phyloP scores from a whole-genome alignment of 2,888 invertebrate genomes.

The Drosophila flavopinicola region DNA sequence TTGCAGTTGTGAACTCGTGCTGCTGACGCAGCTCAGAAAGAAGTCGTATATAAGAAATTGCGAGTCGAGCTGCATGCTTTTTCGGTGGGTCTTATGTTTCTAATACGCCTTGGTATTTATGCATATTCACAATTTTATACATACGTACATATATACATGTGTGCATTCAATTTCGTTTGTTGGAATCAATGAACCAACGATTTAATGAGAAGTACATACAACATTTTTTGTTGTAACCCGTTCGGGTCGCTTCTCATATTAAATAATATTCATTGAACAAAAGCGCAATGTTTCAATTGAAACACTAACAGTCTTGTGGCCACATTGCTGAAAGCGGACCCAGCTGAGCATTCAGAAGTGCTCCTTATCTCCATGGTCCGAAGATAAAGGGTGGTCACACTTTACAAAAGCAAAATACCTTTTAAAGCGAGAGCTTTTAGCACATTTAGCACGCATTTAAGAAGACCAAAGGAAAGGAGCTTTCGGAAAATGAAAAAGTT shows the following conservation, averaged over 20 bases:
- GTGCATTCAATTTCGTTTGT: slow-evolving; percentile 75
- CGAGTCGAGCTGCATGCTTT: slow-evolving; percentile 40
- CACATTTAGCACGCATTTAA: no score
- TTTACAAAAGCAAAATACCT: no score
- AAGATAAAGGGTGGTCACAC: no score
- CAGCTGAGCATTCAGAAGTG: no score
- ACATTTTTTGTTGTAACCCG: slow-evolving; percentile 9
- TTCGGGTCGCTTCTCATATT: slow-evolving; percentile 20
- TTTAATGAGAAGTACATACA: slow-evolving; percentile 67
- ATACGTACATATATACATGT: slow-evolving; percentile 24
- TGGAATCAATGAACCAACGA: slow-evolving; percentile 72
- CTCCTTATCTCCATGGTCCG: no score
- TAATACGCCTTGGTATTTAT: slow-evolving; percentile 51
- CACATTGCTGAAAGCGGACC: not conserved
- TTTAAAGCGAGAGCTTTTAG: no score
- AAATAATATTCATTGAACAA: slow-evolving; percentile 58
- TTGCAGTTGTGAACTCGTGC: slow-evolving; percentile 37
- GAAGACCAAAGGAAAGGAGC: no score
- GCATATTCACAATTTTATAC: slow-evolving; percentile 41
- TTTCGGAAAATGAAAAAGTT: no score
- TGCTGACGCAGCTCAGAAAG: slow-evolving; percentile 57
- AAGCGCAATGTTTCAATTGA: slow-evolving; percentile 63
- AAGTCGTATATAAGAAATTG: slow-evolving; percentile 10
- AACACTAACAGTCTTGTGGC: slow-evolving; percentile 9
- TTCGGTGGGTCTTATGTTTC: slow-evolving; percentile 47